Percentiles rank a stretch among this genome's conserved stretches.
These are phyloP conservation scores for Rhabdophis nuchalis DNA, from an alignment of 2,797 vertebrate genomes.

Conservation along the genomic window DNA sequence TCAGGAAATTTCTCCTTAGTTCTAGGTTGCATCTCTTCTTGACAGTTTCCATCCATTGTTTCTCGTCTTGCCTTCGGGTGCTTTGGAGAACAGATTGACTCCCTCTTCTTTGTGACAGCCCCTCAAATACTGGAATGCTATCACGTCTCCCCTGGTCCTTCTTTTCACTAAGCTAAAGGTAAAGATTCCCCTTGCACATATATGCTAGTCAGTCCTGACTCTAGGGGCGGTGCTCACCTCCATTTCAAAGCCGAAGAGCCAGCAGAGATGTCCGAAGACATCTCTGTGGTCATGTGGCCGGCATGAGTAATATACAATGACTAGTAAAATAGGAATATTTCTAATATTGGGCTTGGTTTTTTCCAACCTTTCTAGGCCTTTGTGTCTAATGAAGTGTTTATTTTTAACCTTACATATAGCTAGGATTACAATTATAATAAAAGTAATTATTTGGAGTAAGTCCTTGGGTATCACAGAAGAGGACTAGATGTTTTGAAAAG, in stretches of 20 bases:
- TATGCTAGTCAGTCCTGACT: too few relatives aligned
- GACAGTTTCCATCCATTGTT: not conserved
- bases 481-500: not conserved
- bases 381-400: not conserved
- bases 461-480: not conserved
- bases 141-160: not conserved
- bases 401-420: not conserved
- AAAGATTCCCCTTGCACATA: too few relatives aligned
- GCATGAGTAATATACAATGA: not conserved
- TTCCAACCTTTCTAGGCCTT: not conserved
- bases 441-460: not conserved
- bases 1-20: not conserved
- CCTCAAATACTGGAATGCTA: not conserved
- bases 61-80: not conserved
- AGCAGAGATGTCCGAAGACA: too few relatives aligned
- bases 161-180: not conserved
- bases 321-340: not conserved
- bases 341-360: not conserved
- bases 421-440: not conserved
- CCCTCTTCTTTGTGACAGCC: not conserved
- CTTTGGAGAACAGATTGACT: not conserved
- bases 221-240: too few relatives aligned
- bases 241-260: too few relatives aligned
- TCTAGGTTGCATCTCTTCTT: not conserved
- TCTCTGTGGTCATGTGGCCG: too few relatives aligned